A percentile compares a stretch with the other conserved stretches of the same genome.
Evolutionary conservation across 2,113 vertebrate species (phyloP).

Genomic region (Machaerirhynchus nigripectus): DNA sequence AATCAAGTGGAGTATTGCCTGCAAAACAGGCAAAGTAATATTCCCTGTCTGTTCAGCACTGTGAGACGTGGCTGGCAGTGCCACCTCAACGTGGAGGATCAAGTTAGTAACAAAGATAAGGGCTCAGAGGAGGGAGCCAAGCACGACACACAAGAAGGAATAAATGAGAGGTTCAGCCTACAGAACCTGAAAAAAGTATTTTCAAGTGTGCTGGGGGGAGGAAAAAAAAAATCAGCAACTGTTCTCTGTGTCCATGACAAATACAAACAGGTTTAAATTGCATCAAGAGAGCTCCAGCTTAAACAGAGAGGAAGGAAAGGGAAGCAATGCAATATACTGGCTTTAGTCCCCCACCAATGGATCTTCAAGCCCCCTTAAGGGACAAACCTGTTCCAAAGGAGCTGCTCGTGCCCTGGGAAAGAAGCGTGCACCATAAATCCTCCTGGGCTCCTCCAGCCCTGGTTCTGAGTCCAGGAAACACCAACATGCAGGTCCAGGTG

Average conservation of each 20-base stretch:
- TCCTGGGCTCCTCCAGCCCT: neutral
- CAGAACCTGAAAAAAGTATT: neutral
- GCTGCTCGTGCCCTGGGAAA: neutral
- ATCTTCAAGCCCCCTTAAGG: neutral
- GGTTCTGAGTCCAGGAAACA: neutral
- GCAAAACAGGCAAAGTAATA: neutral
- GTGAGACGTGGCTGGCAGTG: neutral
- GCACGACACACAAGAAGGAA: neutral
- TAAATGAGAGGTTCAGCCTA: neutral
- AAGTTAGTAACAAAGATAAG: neutral
- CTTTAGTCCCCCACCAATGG: neutral
- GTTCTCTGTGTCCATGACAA: neutral
- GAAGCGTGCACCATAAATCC: fast-evolving
- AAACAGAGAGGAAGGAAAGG: neutral
- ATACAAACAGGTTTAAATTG: neutral
- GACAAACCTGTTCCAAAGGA: neutral
- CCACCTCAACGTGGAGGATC: neutral
- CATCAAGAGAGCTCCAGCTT: neutral
- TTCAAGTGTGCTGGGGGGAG: fast-evolving
- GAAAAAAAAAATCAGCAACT: neutral
- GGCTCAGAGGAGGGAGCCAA: neutral
- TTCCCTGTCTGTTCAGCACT: neutral
- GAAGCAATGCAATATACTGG: neutral
- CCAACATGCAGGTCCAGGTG: neutral
- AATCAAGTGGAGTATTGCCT: neutral